Base-by-base conservation (phyloP, 2,113 vertebrate genomes). In the Hiodon tergisus region DNA sequence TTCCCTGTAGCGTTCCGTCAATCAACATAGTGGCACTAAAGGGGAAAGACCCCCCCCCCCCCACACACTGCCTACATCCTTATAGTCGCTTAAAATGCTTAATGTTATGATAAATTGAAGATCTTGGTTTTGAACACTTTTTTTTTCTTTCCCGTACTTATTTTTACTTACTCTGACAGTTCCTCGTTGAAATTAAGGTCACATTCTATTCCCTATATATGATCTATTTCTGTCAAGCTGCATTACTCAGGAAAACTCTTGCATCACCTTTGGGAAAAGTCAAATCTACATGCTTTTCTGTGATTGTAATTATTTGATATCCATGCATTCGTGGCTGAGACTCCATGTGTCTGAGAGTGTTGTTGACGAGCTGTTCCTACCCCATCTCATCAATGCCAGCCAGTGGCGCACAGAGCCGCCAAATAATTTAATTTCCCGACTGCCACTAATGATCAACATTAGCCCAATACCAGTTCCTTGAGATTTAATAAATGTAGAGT, bases 251-350 rank as follows among this genome's bases (percentile, higher is more conserved):
- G 31, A 31, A 31, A 31, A 6, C 13, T 6, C 61, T 63, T 63
- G 61, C 61, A 63, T 63, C 3, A 4, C 61, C 6, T 63, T 63
- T 0, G 13, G 16, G 16, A 63, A n/a, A 62, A 8, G 48, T 60
- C 10, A 14, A 48, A 48, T 68, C 6, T n/a, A 52, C 11, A 69
- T 71, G n/a, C 7, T 55, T 48, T 62, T 62, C 50, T 16, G 58
- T 58, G 62, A 72, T 62, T 72, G 52, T 62, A 51, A 62, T 72
- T 58, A 62, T 14, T n/a, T 53, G 54, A 7, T 57, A 7, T 10
- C 54, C 10, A 57, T 57, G 58, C 58, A 62, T 53, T 16, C 47
- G 51, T 62, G 10, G 13, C n/a, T 47, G 31, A 31, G 31, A 67
- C 4, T 72, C 48, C 51, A 48, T 62, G 58, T 14, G 71, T 16